Evolutionary conservation across 2,888 invertebrate genomes (phyloP).

Genomic region (Parelbella ahira): DNA sequence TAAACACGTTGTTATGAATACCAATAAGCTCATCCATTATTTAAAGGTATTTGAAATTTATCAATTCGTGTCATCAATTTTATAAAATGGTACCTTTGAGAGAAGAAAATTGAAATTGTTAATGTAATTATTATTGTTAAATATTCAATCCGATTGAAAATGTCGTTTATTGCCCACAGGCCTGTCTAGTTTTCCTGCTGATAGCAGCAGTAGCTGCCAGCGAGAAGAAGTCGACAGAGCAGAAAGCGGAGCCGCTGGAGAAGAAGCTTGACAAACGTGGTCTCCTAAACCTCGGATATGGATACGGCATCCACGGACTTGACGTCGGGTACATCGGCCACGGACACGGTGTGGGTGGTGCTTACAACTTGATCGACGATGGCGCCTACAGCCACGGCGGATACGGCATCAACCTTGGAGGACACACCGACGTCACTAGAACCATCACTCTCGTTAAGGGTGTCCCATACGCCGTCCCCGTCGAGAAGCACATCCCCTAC

Average conservation of each 20-base stretch:
- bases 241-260: slow-evolving; percentile 81
- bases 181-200: slow-evolving; percentile 88
- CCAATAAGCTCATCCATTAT: not conserved
- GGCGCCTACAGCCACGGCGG: slow-evolving; percentile 40
- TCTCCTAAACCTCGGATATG: slow-evolving; percentile 88
- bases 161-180: slow-evolving; percentile 78
- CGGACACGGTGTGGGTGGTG: slow-evolving; percentile 80
- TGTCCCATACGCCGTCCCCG: slow-evolving; percentile 83
- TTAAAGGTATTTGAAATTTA: not conserved
- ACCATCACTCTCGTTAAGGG: slow-evolving; percentile 85
- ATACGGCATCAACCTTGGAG: slow-evolving; percentile 43
- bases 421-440: slow-evolving; percentile 78
- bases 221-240: slow-evolving; percentile 81
- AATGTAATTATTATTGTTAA: too few relatives aligned
- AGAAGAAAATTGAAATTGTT: too few relatives aligned
- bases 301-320: slow-evolving; percentile 87
- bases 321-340: slow-evolving; percentile 86
- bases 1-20: slow-evolving; percentile 8
- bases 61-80: too few relatives aligned
- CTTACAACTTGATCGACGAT: slow-evolving; percentile 65
- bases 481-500: slow-evolving; percentile 82
- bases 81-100: too few relatives aligned
- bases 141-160: too few relatives aligned
- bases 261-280: slow-evolving; percentile 92
- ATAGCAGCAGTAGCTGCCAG: slow-evolving; percentile 86